Base-by-base conservation (phyloP, 2,797 vertebrate species). In the Cynodonichthys magdalenae region DNA sequence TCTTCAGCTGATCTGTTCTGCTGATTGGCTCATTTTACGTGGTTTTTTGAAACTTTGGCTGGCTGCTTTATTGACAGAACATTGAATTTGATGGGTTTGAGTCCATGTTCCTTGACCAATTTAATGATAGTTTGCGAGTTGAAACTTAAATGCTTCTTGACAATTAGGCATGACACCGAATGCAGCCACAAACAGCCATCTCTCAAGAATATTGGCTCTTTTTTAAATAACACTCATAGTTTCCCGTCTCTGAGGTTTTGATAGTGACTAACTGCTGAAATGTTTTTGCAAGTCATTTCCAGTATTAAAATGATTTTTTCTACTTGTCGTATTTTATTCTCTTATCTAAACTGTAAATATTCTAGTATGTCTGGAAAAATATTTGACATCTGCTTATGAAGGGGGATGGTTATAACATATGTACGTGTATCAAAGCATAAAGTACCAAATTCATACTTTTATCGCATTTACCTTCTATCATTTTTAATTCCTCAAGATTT, bases 61-160 rank as follows among this genome's bases (percentile, higher is more conserved):
- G 59, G 41, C 42, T 46, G 31, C 56, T 6, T 77, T 71, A 77
- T 68, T 64, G 77, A 78, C 82, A 72, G 76, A 80, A 75, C 72
- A 63, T 77, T 7, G 19, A 53, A 78, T 81, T 69, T 61, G 15
- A 77, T 41, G 31, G 61, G 36, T 78, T 71, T 34, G 42, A 63
- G 75, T 70, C 39, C 19, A 61, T 4, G 66, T 58, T 75, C 59
- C 65, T 11, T 64, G 75, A 71, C 75, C 54, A 63, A 77, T 66
- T 6, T 46, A 49, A 54, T 70, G 78, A 80, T 61, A 74, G 74
- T 77, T 59, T 1, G 61, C 19, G 53, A 34, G 79, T 65, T 67
- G 15, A 71, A 42, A 49, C 64, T 46, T 74, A 80, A 77, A 82
- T 46, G 79, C 71, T 71, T 66, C 73, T 82, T 68, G 73, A 77